Percentiles rank a stretch among this genome's conserved stretches.
phyloP scores from a whole-genome alignment of 92 coral and sea anemone species.

The Phymanthus crucifer region DNA sequence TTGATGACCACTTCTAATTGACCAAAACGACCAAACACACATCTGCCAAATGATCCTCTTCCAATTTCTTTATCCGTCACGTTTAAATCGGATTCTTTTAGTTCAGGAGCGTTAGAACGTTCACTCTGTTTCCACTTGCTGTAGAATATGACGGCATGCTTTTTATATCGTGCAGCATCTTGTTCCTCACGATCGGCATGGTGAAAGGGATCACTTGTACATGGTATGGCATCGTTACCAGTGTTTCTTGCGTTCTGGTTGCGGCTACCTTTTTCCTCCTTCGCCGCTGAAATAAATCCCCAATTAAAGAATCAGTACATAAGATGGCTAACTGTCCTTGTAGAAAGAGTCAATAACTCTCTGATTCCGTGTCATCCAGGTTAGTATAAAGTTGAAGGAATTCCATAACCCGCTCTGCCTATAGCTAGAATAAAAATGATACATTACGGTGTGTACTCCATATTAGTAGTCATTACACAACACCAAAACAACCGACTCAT shows the following conservation, averaged over 20 bases:
- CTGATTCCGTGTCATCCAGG: conserved; percentile 33
- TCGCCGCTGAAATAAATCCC: background rate
- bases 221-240: background rate
- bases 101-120: background rate
- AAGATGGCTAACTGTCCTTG: background rate
- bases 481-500: too few relatives aligned
- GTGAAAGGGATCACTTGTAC: too few relatives aligned
- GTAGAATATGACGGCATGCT: conserved; percentile 32
- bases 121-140: conserved; percentile 37
- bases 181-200: background rate
- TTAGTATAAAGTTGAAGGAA: conserved; percentile 9
- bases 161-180: conserved; percentile 27
- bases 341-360: conserved; percentile 30
- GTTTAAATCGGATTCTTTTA: conserved; percentile 14
- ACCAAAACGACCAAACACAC: conserved; percentile 20
- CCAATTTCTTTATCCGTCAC: conserved; percentile 18
- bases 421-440: too few relatives aligned
- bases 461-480: too few relatives aligned
- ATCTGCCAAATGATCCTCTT: conserved; percentile 32
- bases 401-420: too few relatives aligned
- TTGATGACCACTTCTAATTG: conserved; percentile 8
- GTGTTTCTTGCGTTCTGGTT: background rate
- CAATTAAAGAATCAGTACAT: background rate
- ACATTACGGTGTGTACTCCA: too few relatives aligned
- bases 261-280: background rate